These are phyloP conservation scores for Choloepus hoffmanni DNA, from an alignment of 2,113 vertebrate species.

Conservation along the genomic window DNA sequence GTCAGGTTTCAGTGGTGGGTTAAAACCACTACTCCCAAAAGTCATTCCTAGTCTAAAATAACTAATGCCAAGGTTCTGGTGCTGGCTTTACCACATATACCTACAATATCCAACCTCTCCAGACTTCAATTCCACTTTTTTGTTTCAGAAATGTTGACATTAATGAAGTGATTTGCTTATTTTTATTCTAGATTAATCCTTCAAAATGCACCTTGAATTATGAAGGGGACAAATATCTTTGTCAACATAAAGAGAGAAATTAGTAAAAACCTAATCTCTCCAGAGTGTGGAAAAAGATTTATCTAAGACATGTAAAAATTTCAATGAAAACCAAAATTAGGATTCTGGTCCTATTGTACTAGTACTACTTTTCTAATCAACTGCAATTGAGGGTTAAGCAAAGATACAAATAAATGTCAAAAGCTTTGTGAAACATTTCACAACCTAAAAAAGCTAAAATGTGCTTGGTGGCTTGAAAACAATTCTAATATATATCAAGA, in stretches of 20 bases:
- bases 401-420: not conserved
- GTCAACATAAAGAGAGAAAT: conserved; percentile 33
- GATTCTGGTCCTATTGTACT: not conserved
- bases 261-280: not conserved
- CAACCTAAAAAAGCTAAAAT: not conserved
- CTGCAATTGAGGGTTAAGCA: not conserved
- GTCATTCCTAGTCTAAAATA: not conserved
- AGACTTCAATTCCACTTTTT: not conserved
- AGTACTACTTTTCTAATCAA: not conserved
- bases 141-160: not conserved
- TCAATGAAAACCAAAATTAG: not conserved
- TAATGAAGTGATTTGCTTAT: not conserved
- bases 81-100: not conserved
- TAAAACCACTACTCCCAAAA: not conserved
- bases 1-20: not conserved
- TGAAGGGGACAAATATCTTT: not conserved
- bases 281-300: not conserved
- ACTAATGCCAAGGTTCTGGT: not conserved
- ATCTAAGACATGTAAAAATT: not conserved
- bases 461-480: conserved; percentile 12
- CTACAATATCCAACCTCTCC: not conserved
- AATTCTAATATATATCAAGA: conserved; percentile 9
- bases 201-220: conserved; percentile 25
- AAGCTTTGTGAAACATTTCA: conserved; percentile 33
- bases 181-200: conserved; percentile 34